Percentiles rank a stretch among this genome's conserved stretches.
phyloP scores from a whole-genome alignment of 2,888 invertebrate species.

The Hydrotaea diabolus region DNA sequence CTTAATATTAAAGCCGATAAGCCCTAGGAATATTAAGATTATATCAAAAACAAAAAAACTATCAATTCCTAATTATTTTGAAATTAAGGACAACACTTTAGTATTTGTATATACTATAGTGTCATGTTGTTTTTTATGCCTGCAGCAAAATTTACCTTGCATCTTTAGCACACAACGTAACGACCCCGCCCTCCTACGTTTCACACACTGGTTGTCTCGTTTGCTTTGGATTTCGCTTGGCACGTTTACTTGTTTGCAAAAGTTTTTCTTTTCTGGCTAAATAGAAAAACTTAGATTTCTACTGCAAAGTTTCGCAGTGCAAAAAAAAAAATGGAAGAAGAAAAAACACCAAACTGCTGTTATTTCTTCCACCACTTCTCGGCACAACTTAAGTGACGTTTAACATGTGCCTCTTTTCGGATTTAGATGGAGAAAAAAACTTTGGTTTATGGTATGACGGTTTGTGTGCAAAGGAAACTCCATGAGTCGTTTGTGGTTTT shows the following conservation, averaged over 20 bases:
- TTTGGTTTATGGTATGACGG: too few relatives aligned
- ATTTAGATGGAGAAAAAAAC: not conserved
- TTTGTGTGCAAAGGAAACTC: constrained; percentile 60
- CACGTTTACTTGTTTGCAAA: constrained; percentile 63
- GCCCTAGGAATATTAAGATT: too few relatives aligned
- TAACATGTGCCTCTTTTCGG: constrained; percentile 64
- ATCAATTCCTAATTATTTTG: too few relatives aligned
- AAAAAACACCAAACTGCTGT: constrained; percentile 15
- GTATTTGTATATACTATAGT: too few relatives aligned
- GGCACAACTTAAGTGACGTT: constrained; percentile 65
- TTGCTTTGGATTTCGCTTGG: constrained; percentile 38
- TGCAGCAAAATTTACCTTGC: not conserved
- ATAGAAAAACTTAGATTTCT: constrained; percentile 64
- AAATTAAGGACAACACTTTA: too few relatives aligned
- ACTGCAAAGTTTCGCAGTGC: constrained; percentile 68
- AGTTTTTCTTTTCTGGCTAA: constrained; percentile 63
- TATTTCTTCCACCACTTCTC: constrained; percentile 32
- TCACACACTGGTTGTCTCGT: constrained; percentile 45
- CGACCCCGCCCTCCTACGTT: not conserved
- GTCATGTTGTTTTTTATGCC: too few relatives aligned
- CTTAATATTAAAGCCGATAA: too few relatives aligned
- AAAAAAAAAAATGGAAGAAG: constrained; percentile 37
- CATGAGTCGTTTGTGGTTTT: constrained; percentile 66
- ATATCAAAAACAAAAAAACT: too few relatives aligned
- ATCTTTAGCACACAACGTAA: not conserved